A percentile compares a stretch with the other conserved stretches of the same genome.
Conservation (phyloP, 2,113 vertebrate genomes). For the Psophia crepitans region DNA sequence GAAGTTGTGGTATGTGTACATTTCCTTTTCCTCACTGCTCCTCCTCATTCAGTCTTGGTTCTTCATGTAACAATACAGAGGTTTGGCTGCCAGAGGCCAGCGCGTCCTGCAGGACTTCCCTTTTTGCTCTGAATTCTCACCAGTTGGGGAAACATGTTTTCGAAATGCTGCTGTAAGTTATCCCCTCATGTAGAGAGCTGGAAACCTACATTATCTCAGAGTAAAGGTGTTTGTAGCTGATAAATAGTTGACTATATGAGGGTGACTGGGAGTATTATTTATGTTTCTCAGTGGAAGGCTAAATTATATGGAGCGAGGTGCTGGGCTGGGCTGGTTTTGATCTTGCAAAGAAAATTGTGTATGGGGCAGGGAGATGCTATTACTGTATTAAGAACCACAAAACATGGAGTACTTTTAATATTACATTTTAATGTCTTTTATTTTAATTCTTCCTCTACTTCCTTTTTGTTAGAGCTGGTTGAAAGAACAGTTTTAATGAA, state of each 20-base stretch:
- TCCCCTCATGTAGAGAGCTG: not conserved
- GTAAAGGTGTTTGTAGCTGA: not conserved
- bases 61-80: not conserved
- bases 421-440: not conserved
- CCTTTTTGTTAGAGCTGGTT: not conserved
- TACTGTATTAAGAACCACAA: not conserved
- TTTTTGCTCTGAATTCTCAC: not conserved
- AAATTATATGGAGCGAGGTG: not conserved
- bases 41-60: not conserved
- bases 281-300: not conserved
- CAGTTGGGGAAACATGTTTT: not conserved
- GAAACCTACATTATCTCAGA: not conserved
- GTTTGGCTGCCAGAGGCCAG: not conserved
- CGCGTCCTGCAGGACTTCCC: not conserved
- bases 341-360: not conserved
- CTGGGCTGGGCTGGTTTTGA: not conserved
- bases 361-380: not conserved
- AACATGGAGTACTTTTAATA: not conserved
- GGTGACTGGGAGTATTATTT: not conserved
- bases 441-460: not conserved
- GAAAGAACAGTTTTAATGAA: not conserved
- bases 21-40: slow-evolving; percentile 13
- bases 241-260: not conserved
- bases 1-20: not conserved
- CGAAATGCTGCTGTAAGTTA: not conserved